Percentiles rank a stretch among this genome's conserved stretches.
phyloP scores from a whole-genome alignment of 1,140 invertebrate species.

The Drosophila varians region DNA sequence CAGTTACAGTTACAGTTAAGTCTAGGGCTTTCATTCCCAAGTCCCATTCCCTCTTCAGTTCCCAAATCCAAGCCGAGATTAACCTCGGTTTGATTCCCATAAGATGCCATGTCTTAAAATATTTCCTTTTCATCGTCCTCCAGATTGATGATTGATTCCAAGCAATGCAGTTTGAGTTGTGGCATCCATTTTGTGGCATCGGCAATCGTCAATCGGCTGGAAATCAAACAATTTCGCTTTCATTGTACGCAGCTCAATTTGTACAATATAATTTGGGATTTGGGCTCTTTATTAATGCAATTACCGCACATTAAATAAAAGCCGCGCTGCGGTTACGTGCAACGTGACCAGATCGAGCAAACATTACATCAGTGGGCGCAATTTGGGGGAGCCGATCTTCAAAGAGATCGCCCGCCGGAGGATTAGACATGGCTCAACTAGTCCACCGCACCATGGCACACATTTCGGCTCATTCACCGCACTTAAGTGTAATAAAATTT shows the following conservation, averaged over 20 bases:
- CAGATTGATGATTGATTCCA: conserved; percentile 58
- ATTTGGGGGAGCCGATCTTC: conserved; percentile 54
- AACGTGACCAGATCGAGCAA: conserved; percentile 78
- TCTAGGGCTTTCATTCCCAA: neutral
- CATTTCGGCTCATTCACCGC: conserved; percentile 72
- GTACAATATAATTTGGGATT: conserved; percentile 80
- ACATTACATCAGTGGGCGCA: conserved; percentile 71
- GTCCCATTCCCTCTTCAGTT: too few relatives aligned
- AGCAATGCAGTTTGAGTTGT: conserved; percentile 25
- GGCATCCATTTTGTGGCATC: conserved; percentile 27
- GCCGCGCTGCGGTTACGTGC: conserved; percentile 75
- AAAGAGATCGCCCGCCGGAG: conserved; percentile 67
- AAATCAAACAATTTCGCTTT: conserved; percentile 81
- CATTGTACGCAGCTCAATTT: conserved; percentile 80
- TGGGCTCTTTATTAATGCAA: conserved; percentile 79
- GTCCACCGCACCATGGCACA: conserved; percentile 64
- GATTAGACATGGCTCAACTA: conserved; percentile 66
- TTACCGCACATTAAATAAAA: conserved; percentile 79
- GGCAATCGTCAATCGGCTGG: conserved; percentile 36
- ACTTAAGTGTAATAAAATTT: conserved; percentile 80
- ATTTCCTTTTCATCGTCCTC: conserved; percentile 6
- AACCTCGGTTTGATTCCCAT: neutral
- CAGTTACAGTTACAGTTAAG: neutral
- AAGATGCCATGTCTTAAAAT: conserved; percentile 18
- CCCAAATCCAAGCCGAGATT: neutral